Conservation (phyloP, 2,113 vertebrate genomes). For the Benitochromis conjunctus region DNA sequence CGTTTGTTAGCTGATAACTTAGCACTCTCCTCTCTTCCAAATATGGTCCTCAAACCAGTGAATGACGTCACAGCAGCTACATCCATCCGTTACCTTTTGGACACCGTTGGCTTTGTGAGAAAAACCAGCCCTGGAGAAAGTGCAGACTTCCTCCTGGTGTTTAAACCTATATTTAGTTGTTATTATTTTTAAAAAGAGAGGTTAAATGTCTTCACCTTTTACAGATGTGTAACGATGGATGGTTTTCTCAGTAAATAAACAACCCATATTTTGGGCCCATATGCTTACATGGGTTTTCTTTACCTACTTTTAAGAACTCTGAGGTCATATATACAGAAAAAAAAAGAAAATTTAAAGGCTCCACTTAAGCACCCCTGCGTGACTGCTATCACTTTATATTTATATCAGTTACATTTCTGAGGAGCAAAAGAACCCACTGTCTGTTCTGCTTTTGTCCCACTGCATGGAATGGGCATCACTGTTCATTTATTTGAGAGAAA, state of each 20-base stretch:
- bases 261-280: not conserved
- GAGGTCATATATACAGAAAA: not conserved
- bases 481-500: not conserved
- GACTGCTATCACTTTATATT: not conserved
- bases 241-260: not conserved
- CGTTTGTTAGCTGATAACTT: not conserved
- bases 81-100: not conserved
- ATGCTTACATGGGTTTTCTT: not conserved
- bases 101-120: not conserved
- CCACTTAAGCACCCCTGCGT: not conserved
- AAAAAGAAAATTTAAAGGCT: not conserved
- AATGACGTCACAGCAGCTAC: not conserved
- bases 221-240: not conserved
- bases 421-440: not conserved
- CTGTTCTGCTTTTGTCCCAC: not conserved
- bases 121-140: not conserved
- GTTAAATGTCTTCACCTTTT: not conserved
- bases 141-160: not conserved
- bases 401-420: not conserved
- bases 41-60: not conserved
- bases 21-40: not conserved
- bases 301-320: not conserved
- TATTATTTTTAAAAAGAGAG: not conserved
- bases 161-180: accelerated
- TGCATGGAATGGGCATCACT: not conserved